Conservation (phyloP, 2,797 vertebrate genomes). For the Heterohyrax brucei region DNA sequence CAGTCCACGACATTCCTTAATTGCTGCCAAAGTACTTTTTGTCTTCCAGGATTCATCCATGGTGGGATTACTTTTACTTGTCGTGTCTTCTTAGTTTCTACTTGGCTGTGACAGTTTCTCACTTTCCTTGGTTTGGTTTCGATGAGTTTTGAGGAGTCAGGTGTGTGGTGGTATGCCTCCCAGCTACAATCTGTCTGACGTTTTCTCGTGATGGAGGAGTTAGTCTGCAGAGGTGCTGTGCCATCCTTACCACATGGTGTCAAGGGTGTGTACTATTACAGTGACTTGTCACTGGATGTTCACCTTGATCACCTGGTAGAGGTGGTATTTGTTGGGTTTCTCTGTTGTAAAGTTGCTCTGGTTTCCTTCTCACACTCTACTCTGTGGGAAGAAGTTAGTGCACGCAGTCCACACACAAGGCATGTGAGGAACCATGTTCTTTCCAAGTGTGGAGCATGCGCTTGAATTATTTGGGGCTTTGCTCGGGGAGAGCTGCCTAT, state of each 20-base stretch:
- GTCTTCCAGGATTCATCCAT: not conserved
- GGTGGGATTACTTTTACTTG: not conserved
- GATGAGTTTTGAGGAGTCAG: not conserved
- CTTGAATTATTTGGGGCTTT: not conserved
- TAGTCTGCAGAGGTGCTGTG: not conserved
- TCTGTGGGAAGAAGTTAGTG: not conserved
- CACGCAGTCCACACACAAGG: not conserved
- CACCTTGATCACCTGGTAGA: not conserved
- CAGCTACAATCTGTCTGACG: not conserved
- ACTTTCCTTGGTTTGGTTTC: constrained; percentile 53
- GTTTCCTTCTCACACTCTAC: not conserved
- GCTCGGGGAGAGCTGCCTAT: not conserved
- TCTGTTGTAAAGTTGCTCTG: not conserved
- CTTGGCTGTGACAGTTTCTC: not conserved
- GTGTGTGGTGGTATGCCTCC: not conserved
- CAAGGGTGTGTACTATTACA: not conserved
- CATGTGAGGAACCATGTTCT: not conserved
- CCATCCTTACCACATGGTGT: not conserved
- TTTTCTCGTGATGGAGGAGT: constrained; percentile 41
- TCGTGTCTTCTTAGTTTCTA: not conserved
- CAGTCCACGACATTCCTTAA: not conserved
- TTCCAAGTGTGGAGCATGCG: not conserved
- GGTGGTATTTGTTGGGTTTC: not conserved
- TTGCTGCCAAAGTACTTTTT: constrained; percentile 16
- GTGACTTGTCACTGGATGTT: not conserved